Conservation (phyloP, 2,797 vertebrate species). For the Iguana delicatissima region DNA sequence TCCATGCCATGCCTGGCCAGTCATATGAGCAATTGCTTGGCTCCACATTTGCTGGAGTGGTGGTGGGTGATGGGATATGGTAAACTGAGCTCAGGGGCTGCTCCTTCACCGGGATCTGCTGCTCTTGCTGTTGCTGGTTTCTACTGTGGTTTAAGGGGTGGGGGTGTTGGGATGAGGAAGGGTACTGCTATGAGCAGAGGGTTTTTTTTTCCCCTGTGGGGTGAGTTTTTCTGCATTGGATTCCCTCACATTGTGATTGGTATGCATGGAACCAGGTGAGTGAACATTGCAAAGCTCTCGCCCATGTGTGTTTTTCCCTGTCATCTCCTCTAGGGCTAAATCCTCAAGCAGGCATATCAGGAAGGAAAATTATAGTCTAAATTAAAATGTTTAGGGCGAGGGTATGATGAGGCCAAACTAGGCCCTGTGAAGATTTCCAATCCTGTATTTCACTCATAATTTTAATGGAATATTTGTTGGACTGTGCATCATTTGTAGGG, state of each 20-base stretch:
- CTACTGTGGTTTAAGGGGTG: background rate
- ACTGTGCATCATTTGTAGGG: background rate
- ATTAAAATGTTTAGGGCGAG: background rate
- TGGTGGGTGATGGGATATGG: background rate
- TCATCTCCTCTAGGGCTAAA: background rate
- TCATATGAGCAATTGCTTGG: conserved; percentile 2
- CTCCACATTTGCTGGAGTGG: background rate
- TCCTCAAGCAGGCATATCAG: background rate
- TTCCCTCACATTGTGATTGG: background rate
- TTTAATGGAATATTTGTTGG: background rate
- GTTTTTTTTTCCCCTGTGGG: background rate
- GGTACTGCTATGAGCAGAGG: background rate
- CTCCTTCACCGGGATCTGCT: background rate
- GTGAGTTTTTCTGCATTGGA: background rate
- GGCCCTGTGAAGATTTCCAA: background rate
- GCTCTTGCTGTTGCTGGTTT: conserved; percentile 17
- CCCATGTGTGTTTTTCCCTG: background rate
- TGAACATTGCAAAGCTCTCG: background rate
- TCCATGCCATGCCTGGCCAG: background rate
- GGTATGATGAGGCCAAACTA: background rate
- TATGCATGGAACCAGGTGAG: background rate
- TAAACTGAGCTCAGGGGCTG: background rate
- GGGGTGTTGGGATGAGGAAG: background rate
- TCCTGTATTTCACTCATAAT: background rate
- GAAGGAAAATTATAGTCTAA: background rate